Conservation (phyloP, 2,888 invertebrate species). For the Teinopalpus imperialis region DNA sequence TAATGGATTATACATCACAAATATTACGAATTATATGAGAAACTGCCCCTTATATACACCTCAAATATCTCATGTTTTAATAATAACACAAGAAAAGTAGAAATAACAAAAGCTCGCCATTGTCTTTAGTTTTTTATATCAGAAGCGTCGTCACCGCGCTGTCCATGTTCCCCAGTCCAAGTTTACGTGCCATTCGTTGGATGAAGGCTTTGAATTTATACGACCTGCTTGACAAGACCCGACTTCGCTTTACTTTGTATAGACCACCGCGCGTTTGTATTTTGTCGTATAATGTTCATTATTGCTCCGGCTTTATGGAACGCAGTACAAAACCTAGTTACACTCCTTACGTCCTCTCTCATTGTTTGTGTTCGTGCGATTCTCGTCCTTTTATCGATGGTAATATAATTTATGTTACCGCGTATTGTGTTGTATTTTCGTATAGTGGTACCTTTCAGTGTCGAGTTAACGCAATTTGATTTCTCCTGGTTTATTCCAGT, state of each 20-base stretch:
- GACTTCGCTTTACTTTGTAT: slow-evolving; percentile 42
- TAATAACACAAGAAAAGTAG: slow-evolving; percentile 5
- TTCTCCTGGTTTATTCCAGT: slow-evolving; percentile 12
- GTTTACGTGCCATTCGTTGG: slow-evolving; percentile 45
- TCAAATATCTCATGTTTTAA: slow-evolving; percentile 13
- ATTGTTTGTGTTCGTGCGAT: slow-evolving; percentile 17
- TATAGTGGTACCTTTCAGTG: slow-evolving; percentile 6
- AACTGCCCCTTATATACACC: slow-evolving; percentile 6
- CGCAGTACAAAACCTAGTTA: slow-evolving; percentile 24
- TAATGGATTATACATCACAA: slow-evolving; percentile 3
- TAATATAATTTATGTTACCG: slow-evolving; percentile 15
- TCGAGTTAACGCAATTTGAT: slow-evolving; percentile 23
- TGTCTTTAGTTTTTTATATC: slow-evolving; percentile 18
- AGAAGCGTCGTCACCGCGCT: slow-evolving; percentile 23
- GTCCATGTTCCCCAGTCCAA: slow-evolving; percentile 40
- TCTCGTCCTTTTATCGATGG: slow-evolving; percentile 17
- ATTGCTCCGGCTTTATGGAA: slow-evolving; percentile 25
- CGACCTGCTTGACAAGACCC: slow-evolving; percentile 54
- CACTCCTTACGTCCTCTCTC: slow-evolving; percentile 27
- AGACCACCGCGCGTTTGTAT: slow-evolving; percentile 33
- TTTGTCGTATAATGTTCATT: slow-evolving; percentile 31
- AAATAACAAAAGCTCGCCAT: slow-evolving; percentile 13
- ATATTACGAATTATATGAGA: neutral
- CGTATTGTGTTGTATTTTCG: slow-evolving; percentile 5
- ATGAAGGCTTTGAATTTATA: slow-evolving; percentile 58